Evolutionary conservation across 2,797 vertebrate genomes (phyloP), one percentile per base, ranked within the genome.

Genomic region (Glossophaga mutica): DNA sequence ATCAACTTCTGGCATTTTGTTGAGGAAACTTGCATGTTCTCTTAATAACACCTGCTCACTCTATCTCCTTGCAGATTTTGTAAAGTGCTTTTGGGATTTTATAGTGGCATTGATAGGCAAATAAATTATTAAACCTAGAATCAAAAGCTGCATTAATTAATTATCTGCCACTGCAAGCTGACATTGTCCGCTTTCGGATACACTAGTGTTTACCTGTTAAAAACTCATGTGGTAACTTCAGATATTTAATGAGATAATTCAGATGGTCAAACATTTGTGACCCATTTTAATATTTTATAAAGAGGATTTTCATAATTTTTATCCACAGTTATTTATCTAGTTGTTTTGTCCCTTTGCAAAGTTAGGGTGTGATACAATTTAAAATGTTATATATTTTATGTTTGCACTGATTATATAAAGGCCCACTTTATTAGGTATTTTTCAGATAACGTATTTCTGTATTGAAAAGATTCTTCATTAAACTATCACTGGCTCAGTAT

Each of bases 1-100:
- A 98, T 98, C 98, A 98, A 96, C 87, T 97, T 98, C 94, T 98
- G 97, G 96, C 97, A 98, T 98, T 98, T 96, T 97, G 96, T 93
- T 98, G 98, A 98, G 96, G 94, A 87, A 98, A 97, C 96, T 98
- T 97, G 95, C 74, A 95, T 89, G 94, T 97, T 98, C 96, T 97
- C 89, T 98, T 97, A 98, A 91, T 97, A 98, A 94, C 95, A 98
- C 96, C 98, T 98, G 98, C 97, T 98, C 96, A 94, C 91, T 97
- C 34, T 87, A 42, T 88, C 94, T 92, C 87, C 68, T 74, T 97
- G 65, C 91, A 94, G 42, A 93, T 98, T 98, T 96, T 92, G 68
- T 90, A 95, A 97, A 97, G 67, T 82, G 48, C 97, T 96, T 97
- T 39, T 71, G 98, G 95, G 98, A 98, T 92, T 98, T 98, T 81